Base-by-base conservation (phyloP, 1,140 invertebrate genomes). In the Caenorhabditis inopinata region DNA sequence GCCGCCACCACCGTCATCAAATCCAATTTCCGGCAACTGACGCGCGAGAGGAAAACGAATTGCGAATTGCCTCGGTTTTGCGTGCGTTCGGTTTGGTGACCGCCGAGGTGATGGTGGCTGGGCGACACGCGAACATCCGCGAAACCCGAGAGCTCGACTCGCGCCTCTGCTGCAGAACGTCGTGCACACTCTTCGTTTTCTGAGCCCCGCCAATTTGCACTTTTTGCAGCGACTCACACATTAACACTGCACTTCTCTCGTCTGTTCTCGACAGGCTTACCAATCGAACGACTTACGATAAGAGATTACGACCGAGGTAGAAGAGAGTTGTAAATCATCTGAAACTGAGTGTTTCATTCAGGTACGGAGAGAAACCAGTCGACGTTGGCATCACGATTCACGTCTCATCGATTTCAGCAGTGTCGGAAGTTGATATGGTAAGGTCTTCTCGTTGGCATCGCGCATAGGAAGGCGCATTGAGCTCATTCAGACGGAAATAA, bases 301-400 rank as follows among this genome's bases (percentile, higher is more conserved):
- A 96, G 92, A 93, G 95, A 93, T 94, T 97, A 92, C 93, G 95
- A 91, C 95, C 95, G 88, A 96, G 96, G 80, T 81, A 42, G 18
- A n/a, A n/a, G n/a, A n/a, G n/a, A n/a, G n/a, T n/a, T n/a, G n/a
- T n/a, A n/a, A n/a, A n/a, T n/a, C n/a, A n/a, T n/a, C n/a, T n/a
- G n/a, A n/a, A n/a, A n/a, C n/a, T n/a, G n/a, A n/a, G n/a, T n/a
- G n/a, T n/a, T n/a, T n/a, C 7, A 45, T 79, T 49, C 42, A 81
- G 80, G 91, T 97, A 97, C 91, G 95, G 95, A 93, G 95, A 95
- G 95, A 91, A 83, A 21, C 84, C 87, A 1, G 87, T 88, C 23
- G 87, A 86, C 35, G 85, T 83, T 23, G 85, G 85, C 25, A 89
- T 89, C 18, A 87, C 87, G 21, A 87, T 89, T 48, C 84, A 85